Base-by-base conservation (phyloP, 2,888 invertebrate genomes). In the Leptopilina myrica region DNA sequence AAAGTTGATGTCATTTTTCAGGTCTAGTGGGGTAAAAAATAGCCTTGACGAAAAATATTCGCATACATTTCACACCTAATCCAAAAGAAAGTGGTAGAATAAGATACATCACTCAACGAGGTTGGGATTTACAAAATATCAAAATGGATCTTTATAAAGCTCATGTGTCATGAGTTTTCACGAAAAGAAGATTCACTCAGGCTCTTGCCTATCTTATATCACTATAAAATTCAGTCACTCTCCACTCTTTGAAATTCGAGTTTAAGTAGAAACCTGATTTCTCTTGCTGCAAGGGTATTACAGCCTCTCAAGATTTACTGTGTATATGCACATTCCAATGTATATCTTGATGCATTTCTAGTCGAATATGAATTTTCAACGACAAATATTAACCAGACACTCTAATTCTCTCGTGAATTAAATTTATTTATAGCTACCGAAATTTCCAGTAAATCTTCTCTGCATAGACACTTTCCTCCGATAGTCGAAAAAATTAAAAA, bases 61-160 rank as follows among this genome's bases (percentile, higher is more conserved):
- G 85, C 88, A 85, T 86, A 86, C 84, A 85, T 87, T 85, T 85
- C 81, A 78, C 82, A 78, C 83, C 79, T 85, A 85, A 86, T 84
- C 84, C 80, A 80, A 81, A 78, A 81, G 78, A 83, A 33, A 81
- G 80, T 80, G 79, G 81, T 79, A 80, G 81, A 78, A 81, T 76
- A 80, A 80, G 81, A 83, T 83, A 79, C 82, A 84, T 81, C 84
- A 83, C 84, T 86, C 85, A 81, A 77, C 79, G 77, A 77, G 66
- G 76, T 40, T 76, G 84, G 43, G 86, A 86, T 86, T 87, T 86
- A 84, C 79, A 78, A 33, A 33, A 84, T 82, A 84, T 84, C 85
- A 86, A 85, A 86, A 82, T 84, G 84, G 86, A 86, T 86, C 85
- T 86, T 86, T 85, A 85, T 85, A 83, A 86, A 86, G 79, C 81